Percentiles rank a stretch among this genome's conserved stretches.
Evolutionary conservation across 2,113 vertebrate species (phyloP).

Genomic region (Melierax canorus): DNA sequence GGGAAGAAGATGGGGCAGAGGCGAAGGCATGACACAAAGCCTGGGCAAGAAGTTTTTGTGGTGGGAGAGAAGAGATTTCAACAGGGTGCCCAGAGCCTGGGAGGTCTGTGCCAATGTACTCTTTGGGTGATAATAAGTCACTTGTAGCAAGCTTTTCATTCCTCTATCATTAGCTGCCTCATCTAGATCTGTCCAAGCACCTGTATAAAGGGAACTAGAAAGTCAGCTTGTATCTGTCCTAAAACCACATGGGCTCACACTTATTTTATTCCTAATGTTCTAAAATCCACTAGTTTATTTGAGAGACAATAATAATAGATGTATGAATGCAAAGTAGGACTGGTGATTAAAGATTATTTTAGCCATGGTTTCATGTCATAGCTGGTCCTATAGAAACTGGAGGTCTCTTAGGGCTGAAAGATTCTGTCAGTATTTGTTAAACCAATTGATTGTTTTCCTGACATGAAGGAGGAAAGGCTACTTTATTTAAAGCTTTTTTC

Average conservation of each 20-base stretch:
- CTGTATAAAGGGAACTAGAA: not conserved
- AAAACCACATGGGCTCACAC: not conserved
- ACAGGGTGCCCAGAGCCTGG: not conserved
- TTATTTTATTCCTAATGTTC: not conserved
- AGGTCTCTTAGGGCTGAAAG: not conserved
- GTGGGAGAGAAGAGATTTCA: not conserved
- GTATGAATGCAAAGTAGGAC: not conserved
- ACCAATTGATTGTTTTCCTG: not conserved
- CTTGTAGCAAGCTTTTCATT: not conserved
- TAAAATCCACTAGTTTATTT: not conserved
- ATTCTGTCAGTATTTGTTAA: not conserved
- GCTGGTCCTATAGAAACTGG: not conserved
- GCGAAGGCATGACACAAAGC: not conserved
- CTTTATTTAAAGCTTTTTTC: too few species aligned
- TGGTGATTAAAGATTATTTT: not conserved
- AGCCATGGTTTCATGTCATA: not conserved
- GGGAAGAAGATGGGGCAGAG: not conserved
- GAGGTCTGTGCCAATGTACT: not conserved
- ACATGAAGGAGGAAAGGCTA: not conserved
- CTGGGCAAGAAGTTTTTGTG: not conserved
- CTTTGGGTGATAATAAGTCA: not conserved
- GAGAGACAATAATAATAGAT: not conserved
- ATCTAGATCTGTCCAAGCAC: not conserved
- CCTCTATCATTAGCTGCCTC: not conserved
- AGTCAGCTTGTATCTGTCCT: not conserved